Evolutionary conservation across 2,113 vertebrate species (phyloP), one percentile per base, ranked within the genome.

Genomic region (Balaeniceps rex): DNA sequence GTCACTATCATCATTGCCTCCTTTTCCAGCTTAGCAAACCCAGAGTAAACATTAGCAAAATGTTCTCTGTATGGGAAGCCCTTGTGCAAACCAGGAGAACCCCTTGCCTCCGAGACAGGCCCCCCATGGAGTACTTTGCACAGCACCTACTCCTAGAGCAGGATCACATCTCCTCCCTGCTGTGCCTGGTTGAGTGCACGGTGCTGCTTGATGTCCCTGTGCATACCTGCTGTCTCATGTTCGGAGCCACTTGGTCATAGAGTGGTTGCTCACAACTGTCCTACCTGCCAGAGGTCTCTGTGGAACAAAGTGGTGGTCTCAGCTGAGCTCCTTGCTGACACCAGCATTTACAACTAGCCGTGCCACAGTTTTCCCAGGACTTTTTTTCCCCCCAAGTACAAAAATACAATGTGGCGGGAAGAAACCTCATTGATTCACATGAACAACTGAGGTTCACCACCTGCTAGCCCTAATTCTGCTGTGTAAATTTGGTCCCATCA

Each of bases 161-260:
- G 51, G 28, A 42, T 9, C 24, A 12, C 29, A 23, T 46, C 58
- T 49, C 65, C 66, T 69, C 46, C 42, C 3, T 5, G 5, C 74
- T 40, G 23, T 8, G 15, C 34, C 36, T 4, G 4, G n/a, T 17
- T 66, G 47, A 61, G 66, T 51, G 13, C 46, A 8, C 0, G 3
- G 36, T 11, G 44, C 42, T 25, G 31, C 25, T 21, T 38, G 36
- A 6, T 51, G 26, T 31, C 52, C 71, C 66, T 42, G n/a, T 34
- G n/a, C 36, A 58, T 5, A 58, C 16, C 34, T 58, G 31, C 42
- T 60, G 28, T 21, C 46, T 16, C 64, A 75, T 6, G 2, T 26
- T 10, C 51, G 51, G 47, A 77, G 18, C 38, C 58, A 5, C 36
- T 42, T 1, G 0, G 24, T 23, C 72, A 28, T 0, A 31, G 34